These are phyloP conservation scores for Xylota sylvarum DNA, from an alignment of 2,888 invertebrate genomes.

Conservation along the genomic window DNA sequence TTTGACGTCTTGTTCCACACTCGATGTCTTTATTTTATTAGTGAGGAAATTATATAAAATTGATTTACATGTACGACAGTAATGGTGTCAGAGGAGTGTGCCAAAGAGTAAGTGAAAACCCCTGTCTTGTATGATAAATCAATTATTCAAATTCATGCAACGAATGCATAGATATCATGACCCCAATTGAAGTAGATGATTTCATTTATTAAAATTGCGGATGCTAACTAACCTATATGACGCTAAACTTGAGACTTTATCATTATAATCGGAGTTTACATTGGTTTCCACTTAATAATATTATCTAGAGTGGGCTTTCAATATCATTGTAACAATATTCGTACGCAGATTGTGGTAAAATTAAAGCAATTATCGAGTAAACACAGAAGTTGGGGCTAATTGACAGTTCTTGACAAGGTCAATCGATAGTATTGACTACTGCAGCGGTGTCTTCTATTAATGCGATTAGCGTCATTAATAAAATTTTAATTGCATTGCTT, in stretches of 20 bases:
- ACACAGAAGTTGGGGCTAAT: neutral
- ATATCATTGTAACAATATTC: neutral
- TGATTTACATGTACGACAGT: neutral
- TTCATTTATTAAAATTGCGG: slow-evolving; percentile 6
- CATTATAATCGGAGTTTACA: slow-evolving; percentile 24
- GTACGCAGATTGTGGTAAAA: neutral
- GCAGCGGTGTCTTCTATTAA: slow-evolving; percentile 9
- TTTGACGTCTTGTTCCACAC: neutral
- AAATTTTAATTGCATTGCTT: too few species aligned
- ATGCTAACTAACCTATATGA: neutral
- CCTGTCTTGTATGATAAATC: neutral
- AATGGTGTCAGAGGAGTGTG: neutral
- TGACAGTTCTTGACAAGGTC: slow-evolving; percentile 26
- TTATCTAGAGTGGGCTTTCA: slow-evolving; percentile 10
- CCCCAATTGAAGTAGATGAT: slow-evolving; percentile 19
- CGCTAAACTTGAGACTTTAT: neutral
- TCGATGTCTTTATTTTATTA: neutral
- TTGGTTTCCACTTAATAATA: slow-evolving; percentile 35
- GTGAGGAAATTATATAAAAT: neutral
- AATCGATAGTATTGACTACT: slow-evolving; percentile 33
- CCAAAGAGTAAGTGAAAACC: neutral
- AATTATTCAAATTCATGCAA: neutral
- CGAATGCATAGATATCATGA: neutral
- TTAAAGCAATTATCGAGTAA: neutral
- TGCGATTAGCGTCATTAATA: slow-evolving; percentile 14